A percentile compares a stretch with the other conserved stretches of the same genome.
Conservation (phyloP, 2,797 vertebrate genomes). For the Falco biarmicus region DNA sequence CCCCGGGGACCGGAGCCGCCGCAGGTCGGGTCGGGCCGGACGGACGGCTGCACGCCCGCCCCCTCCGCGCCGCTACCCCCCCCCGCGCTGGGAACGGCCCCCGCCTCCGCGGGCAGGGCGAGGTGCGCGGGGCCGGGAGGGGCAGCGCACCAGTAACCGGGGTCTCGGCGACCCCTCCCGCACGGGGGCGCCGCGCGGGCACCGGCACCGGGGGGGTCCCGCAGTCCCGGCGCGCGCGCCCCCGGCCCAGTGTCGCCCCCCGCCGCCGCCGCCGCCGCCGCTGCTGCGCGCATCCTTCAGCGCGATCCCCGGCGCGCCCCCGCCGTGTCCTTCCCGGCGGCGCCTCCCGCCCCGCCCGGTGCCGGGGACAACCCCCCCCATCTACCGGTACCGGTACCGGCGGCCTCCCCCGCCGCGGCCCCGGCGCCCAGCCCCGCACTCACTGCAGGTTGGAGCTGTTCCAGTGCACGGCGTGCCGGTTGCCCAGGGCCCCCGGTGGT, state of each 20-base stretch:
- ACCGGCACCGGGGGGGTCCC: background rate
- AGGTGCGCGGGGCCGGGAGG: background rate
- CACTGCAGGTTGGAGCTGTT: constrained; percentile 97
- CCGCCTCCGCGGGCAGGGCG: background rate
- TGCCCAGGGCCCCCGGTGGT: constrained; percentile 73
- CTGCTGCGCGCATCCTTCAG: constrained; percentile 10
- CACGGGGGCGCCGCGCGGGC: background rate
- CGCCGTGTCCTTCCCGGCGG: constrained; percentile 17
- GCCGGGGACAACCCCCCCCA: background rate
- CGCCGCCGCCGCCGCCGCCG: background rate
- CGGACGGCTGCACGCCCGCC: background rate
- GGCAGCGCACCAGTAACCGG: background rate
- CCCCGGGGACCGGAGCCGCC: background rate
- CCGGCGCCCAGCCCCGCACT: constrained; percentile 73
- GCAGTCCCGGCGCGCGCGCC: too few relatives aligned
- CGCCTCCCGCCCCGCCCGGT: background rate
- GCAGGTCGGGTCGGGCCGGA: background rate
- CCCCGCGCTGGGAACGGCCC: background rate
- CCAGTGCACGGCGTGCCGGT: constrained; percentile 93
- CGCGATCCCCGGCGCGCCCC: constrained; percentile 42
- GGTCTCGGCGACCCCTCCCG: background rate
- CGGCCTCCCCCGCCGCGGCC: too few relatives aligned
- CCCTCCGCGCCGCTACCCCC: too few relatives aligned
- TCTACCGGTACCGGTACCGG: background rate
- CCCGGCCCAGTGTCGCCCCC: background rate